A percentile compares a stretch with the other conserved stretches of the same genome.
Conservation (phyloP, 2,888 invertebrate species). For the Ectropis crepuscularia region DNA sequence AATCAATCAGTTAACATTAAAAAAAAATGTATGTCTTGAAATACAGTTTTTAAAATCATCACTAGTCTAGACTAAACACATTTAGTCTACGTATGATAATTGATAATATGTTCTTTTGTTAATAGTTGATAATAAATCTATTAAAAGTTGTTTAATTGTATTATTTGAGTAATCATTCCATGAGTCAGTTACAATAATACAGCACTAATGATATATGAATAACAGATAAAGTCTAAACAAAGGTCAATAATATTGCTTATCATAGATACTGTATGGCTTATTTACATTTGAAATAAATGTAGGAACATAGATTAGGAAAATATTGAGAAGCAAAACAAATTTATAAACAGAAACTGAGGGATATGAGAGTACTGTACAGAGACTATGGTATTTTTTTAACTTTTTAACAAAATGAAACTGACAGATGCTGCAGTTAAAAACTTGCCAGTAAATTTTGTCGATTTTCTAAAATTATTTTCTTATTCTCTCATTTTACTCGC, state of each 20-base stretch:
- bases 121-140: constrained; percentile 2
- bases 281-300: constrained; percentile 23
- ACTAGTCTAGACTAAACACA: not conserved
- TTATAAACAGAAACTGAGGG: too few species aligned
- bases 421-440: constrained; percentile 20
- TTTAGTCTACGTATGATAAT: not conserved
- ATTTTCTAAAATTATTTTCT: not conserved
- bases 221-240: constrained; percentile 8
- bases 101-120: not conserved
- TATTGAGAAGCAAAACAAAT: not conserved
- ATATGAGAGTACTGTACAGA: too few species aligned
- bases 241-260: not conserved
- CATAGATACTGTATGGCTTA: constrained; percentile 11
- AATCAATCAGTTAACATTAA: too few species aligned
- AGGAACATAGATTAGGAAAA: constrained; percentile 2
- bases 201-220: not conserved
- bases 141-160: constrained; percentile 14
- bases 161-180: not conserved
- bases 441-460: not conserved
- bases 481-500: too few species aligned
- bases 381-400: too few species aligned
- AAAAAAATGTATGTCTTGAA: too few species aligned
- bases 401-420: constrained; percentile 6
- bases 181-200: not conserved
- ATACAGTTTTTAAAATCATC: not conserved